Conservation (phyloP, 2,888 invertebrate species). For the Dicranocentrus wangi region DNA sequence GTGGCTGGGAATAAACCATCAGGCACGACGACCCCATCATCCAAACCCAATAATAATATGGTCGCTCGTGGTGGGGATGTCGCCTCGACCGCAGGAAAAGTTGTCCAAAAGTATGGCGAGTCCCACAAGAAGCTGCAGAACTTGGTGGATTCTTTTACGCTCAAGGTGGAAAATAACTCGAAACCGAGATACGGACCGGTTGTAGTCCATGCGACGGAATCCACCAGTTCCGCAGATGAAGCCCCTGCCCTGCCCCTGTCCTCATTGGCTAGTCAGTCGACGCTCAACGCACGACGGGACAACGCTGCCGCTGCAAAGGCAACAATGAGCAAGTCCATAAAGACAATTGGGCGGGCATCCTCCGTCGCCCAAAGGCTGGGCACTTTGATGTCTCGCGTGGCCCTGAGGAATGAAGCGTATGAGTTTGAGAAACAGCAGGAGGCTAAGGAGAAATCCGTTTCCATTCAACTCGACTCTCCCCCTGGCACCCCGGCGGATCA, state of each 20-base stretch:
- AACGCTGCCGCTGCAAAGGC: constrained; percentile 9
- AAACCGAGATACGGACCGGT: background rate
- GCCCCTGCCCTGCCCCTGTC: too few species aligned
- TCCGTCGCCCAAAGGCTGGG: constrained; percentile 60
- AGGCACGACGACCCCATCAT: background rate
- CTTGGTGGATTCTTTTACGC: constrained; percentile 26
- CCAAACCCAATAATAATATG: background rate
- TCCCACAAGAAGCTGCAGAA: constrained; percentile 44
- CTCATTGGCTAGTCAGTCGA: background rate
- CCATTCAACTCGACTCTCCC: background rate
- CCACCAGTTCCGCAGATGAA: too few species aligned
- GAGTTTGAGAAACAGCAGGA: constrained; percentile 41
- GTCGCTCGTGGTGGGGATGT: constrained; percentile 1
- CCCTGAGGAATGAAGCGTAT: constrained; percentile 39
- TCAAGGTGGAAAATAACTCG: constrained; percentile 13
- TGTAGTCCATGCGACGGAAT: background rate
- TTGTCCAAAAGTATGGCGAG: constrained; percentile 32
- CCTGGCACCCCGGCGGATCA: background rate
- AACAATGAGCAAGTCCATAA: constrained; percentile 49
- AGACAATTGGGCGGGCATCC: constrained; percentile 64
- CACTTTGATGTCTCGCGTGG: constrained; percentile 54
- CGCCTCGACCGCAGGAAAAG: constrained; percentile 27
- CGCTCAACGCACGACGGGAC: background rate
- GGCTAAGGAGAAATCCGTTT: constrained; percentile 16
- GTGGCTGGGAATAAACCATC: background rate